A percentile compares a stretch with the other conserved stretches of the same genome.
These are phyloP conservation scores for Araneus ventricosus DNA, from an alignment of 1,140 invertebrate genomes.

Conservation along the genomic window DNA sequence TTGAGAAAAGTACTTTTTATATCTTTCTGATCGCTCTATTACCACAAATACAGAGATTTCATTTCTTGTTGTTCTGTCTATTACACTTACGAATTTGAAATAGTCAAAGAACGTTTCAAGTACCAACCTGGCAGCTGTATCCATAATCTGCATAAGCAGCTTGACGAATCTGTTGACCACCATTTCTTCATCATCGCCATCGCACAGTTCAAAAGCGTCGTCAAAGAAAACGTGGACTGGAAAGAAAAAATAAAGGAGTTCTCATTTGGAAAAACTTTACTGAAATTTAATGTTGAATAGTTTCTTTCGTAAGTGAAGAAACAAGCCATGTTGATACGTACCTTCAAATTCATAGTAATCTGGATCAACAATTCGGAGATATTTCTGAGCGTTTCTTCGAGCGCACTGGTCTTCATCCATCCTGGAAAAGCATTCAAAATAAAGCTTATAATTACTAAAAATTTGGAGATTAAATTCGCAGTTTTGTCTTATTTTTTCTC, in stretches of 20 bases:
- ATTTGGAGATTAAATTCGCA: background rate
- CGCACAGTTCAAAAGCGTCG: conserved; percentile 97
- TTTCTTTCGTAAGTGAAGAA: background rate
- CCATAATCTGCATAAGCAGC: conserved; percentile 92
- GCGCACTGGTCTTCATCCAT: conserved; percentile 97
- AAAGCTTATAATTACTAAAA: background rate
- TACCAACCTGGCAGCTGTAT: conserved; percentile 92
- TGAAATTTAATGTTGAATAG: background rate
- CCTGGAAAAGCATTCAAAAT: conserved; percentile 52
- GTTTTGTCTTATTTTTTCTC: no score
- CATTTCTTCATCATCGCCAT: conserved; percentile 93
- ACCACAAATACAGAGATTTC: no score
- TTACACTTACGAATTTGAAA: no score
- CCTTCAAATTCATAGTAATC: conserved; percentile 84
- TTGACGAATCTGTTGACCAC: conserved; percentile 98
- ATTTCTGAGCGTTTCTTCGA: conserved; percentile 85
- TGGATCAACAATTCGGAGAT: conserved; percentile 82
- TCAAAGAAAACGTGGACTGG: conserved; percentile 99
- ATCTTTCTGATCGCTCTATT: no score
- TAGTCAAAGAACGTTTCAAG: no score
- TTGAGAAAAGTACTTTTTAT: no score
- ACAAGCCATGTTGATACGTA: conserved; percentile 72
- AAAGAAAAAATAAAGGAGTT: conserved; percentile 79
- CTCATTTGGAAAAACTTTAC: conserved; percentile 48
- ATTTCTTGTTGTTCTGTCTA: no score